Percentiles rank a stretch among this genome's conserved stretches.
These are phyloP conservation scores for Salvelinus alpinus DNA, from an alignment of 2,113 vertebrate species.

Conservation along the genomic window DNA sequence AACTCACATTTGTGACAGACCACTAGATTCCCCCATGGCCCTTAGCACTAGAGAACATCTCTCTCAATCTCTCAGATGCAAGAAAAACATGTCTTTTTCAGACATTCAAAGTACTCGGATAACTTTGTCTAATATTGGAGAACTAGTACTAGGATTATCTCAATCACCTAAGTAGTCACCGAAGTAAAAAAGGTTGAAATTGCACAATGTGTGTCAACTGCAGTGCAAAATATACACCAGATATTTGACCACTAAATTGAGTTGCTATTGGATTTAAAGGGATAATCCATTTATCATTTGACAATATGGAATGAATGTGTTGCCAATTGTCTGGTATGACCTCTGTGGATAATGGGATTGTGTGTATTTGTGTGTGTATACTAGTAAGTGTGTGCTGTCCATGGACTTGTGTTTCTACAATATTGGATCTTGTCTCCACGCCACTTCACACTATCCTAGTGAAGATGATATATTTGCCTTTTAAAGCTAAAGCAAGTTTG, in stretches of 20 bases:
- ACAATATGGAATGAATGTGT: neutral
- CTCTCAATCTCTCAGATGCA: too few relatives aligned
- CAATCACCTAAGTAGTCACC: too few relatives aligned
- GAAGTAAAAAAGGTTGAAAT: too few relatives aligned
- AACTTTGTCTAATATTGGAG: too few relatives aligned
- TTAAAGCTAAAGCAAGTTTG: constrained; percentile 22
- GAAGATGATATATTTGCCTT: constrained; percentile 25
- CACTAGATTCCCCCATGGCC: neutral
- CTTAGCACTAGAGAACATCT: too few relatives aligned
- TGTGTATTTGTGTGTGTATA: neutral
- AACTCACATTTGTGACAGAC: neutral
- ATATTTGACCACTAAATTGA: neutral
- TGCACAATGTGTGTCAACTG: neutral
- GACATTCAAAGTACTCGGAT: too few relatives aligned
- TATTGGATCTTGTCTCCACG: constrained; percentile 6
- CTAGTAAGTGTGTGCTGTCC: neutral
- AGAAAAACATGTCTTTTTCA: too few relatives aligned
- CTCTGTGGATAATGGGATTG: neutral
- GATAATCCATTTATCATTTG: neutral
- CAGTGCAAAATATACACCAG: neutral
- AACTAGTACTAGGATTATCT: too few relatives aligned
- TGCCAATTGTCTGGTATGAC: neutral
- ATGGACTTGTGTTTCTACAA: constrained; percentile 3
- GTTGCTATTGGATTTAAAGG: neutral
- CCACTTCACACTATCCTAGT: neutral